A percentile compares a stretch with the other conserved stretches of the same genome.
Conservation (phyloP, 2,888 invertebrate species). For the Stenurella melanura region DNA sequence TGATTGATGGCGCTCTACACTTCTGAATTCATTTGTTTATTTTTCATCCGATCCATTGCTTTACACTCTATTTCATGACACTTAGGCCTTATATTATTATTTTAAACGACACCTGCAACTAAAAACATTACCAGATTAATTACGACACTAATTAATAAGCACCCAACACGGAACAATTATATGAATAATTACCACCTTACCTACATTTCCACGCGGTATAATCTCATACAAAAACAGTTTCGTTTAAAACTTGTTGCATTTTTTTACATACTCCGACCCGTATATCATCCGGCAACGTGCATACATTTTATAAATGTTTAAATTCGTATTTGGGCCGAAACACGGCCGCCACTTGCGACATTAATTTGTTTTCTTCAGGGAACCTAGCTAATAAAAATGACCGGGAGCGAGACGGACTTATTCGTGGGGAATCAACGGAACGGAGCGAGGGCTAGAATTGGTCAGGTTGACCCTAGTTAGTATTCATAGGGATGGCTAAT, state of each 20-base stretch:
- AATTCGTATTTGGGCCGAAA: conserved; percentile 46
- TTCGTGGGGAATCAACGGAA: conserved; percentile 8
- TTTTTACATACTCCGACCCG: background rate
- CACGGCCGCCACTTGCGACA: conserved; percentile 45
- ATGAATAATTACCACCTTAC: conserved; percentile 24
- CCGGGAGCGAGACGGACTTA: conserved; percentile 28
- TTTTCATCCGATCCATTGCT: no score
- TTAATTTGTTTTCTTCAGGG: conserved; percentile 56
- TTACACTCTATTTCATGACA: no score
- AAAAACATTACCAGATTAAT: no score
- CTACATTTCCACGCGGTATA: conserved; percentile 2
- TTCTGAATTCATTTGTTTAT: no score
- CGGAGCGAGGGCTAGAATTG: background rate
- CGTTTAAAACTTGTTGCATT: conserved; percentile 26
- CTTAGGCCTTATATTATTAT: no score
- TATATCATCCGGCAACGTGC: conserved; percentile 16
- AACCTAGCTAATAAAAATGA: conserved; percentile 46
- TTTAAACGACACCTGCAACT: no score
- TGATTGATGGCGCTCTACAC: no score
- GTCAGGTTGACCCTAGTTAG: conserved; percentile 46
- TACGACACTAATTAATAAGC: no score
- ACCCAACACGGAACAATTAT: background rate
- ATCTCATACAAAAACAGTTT: background rate
- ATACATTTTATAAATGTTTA: conserved; percentile 50
- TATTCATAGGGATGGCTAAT: conserved; percentile 52